Conservation (phyloP, 2,888 invertebrate genomes). For the Caenorhabditis macrosperma region DNA sequence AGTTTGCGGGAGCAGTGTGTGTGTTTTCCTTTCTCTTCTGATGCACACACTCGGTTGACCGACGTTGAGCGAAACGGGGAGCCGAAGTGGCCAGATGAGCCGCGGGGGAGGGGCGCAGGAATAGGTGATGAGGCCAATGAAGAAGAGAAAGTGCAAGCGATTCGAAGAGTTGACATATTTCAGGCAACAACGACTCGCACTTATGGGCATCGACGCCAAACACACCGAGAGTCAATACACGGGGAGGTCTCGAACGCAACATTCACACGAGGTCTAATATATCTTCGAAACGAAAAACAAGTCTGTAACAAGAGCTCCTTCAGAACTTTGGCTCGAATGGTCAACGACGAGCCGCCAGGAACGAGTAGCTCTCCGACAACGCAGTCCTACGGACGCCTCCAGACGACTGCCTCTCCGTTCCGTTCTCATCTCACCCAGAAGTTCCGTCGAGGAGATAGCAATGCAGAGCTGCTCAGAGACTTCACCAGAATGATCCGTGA, state of each 20-base stretch:
- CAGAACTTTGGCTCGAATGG: constrained; percentile 48
- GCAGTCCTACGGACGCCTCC: constrained; percentile 40
- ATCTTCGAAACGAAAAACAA: neutral
- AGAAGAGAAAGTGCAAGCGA: neutral
- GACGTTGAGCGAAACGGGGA: constrained; percentile 8
- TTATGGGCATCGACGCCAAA: constrained; percentile 49
- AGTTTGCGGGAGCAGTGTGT: constrained; percentile 18
- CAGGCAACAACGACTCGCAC: constrained; percentile 45
- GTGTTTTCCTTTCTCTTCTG: constrained; percentile 11
- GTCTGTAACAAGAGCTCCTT: constrained; percentile 2
- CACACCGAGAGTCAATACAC: constrained; percentile 44
- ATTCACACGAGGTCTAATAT: constrained; percentile 40
- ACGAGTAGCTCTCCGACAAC: constrained; percentile 27
- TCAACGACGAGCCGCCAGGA: constrained; percentile 34
- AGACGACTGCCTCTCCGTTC: constrained; percentile 41
- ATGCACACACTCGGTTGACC: constrained; percentile 4
- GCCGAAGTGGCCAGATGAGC: constrained; percentile 45
- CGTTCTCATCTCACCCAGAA: constrained; percentile 28
- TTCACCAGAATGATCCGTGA: constrained; percentile 58
- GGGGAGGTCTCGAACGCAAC: constrained; percentile 47
- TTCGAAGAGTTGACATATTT: constrained; percentile 14
- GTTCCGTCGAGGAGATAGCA: constrained; percentile 24
- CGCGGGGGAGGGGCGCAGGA: too few species aligned
- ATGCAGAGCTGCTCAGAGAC: constrained; percentile 42
- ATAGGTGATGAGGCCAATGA: constrained; percentile 54